Percentiles rank a stretch among this genome's conserved stretches.
Evolutionary conservation across 2,113 vertebrate species (phyloP).

Genomic region (Hystrix cristata): DNA sequence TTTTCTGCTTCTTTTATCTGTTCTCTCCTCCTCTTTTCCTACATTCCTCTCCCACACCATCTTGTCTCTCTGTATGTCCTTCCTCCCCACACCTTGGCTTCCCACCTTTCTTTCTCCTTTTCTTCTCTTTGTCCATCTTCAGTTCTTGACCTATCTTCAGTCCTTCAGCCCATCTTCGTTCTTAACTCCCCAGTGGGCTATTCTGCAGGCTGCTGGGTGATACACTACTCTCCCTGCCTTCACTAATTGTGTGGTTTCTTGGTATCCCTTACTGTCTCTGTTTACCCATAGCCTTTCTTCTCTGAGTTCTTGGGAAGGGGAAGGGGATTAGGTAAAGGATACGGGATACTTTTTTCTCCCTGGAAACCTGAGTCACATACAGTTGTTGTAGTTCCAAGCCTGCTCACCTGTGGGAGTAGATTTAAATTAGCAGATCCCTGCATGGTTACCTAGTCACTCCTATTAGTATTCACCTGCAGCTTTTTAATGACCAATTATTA

Average conservation of each 20-base stretch:
- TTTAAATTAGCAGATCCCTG: background rate
- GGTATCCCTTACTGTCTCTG: background rate
- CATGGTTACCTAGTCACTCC: background rate
- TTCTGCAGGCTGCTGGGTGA: accelerated
- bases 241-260: background rate
- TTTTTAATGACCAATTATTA: background rate
- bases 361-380: background rate
- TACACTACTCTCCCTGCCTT: background rate
- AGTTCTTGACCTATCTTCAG: background rate
- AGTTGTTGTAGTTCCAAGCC: background rate
- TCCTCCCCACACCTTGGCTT: too few relatives aligned
- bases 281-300: background rate
- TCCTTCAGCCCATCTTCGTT: background rate
- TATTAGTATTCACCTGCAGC: background rate
- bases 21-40: too few relatives aligned
- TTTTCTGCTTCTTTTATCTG: too few relatives aligned
- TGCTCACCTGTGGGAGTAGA: background rate
- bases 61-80: background rate
- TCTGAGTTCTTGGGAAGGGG: background rate
- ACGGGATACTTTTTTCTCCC: background rate
- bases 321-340: background rate
- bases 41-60: too few relatives aligned
- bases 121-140: too few relatives aligned
- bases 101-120: background rate
- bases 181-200: accelerated